Conservation (phyloP, 2,888 invertebrate genomes). For the Athalia circularis region DNA sequence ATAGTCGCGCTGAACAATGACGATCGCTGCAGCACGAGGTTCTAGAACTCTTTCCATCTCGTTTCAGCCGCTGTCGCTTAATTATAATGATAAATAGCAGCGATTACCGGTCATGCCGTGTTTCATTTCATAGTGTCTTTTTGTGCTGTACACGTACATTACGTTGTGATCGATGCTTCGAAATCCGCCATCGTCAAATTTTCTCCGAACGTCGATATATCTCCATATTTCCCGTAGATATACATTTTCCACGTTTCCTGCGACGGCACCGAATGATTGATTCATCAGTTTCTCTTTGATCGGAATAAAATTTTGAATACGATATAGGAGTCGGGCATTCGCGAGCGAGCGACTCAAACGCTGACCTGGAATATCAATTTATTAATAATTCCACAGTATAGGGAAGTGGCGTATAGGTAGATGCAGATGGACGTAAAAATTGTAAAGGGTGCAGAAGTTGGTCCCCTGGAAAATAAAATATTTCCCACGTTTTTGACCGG, state of each 20-base stretch:
- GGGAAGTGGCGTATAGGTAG: neutral
- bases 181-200: neutral
- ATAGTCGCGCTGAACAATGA: neutral
- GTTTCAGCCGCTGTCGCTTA: no score
- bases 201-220: neutral
- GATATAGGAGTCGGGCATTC: constrained; percentile 2
- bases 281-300: constrained; percentile 2
- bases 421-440: neutral
- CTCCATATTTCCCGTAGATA: neutral
- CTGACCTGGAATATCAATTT: constrained; percentile 26
- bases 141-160: no score
- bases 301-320: neutral
- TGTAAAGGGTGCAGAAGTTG: neutral
- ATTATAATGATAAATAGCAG: no score
- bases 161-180: no score
- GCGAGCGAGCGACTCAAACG: constrained; percentile 10
- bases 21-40: neutral
- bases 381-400: constrained; percentile 13
- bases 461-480: constrained; percentile 21
- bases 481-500: neutral
- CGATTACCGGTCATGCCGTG: no score
- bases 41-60: no score
- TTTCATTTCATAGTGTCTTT: no score
- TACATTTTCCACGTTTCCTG: neutral
- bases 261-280: no score